A percentile compares a stretch with the other conserved stretches of the same genome.
Evolutionary conservation across 2,113 vertebrate genomes (phyloP).

Genomic region (Accipiter cooperii): DNA sequence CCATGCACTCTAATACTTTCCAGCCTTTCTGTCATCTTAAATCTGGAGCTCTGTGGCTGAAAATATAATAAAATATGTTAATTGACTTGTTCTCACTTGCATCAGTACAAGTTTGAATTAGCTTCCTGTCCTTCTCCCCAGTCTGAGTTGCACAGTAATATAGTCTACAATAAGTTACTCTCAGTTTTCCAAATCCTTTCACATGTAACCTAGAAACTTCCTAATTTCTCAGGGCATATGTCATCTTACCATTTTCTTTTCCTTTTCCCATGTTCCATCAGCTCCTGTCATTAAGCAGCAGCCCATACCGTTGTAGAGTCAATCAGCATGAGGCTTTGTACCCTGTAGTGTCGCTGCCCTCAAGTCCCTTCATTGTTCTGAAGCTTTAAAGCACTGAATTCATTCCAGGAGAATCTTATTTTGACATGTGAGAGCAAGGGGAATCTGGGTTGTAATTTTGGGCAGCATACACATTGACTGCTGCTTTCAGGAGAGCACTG

Average conservation of each 20-base stretch:
- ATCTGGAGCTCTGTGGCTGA: constrained; percentile 39
- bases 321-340: background rate
- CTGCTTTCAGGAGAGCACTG: background rate
- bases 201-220: background rate
- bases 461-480: background rate
- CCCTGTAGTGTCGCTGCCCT: background rate
- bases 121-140: background rate
- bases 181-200: background rate
- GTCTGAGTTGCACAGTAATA: background rate
- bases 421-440: background rate
- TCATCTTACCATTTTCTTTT: background rate
- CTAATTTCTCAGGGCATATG: background rate
- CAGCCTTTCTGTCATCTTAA: constrained; percentile 36
- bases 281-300: background rate
- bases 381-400: background rate
- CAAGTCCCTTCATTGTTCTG: background rate
- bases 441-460: background rate
- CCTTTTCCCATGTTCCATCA: background rate
- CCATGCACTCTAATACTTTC: background rate
- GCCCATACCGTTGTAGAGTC: background rate
- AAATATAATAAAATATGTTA: background rate
- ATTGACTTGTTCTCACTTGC: background rate
- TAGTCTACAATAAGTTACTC: background rate
- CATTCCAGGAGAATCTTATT: background rate
- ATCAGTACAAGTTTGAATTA: background rate